phyloP scores from a whole-genome alignment of 2,797 vertebrate species.

The Phrynocephalus forsythii region DNA sequence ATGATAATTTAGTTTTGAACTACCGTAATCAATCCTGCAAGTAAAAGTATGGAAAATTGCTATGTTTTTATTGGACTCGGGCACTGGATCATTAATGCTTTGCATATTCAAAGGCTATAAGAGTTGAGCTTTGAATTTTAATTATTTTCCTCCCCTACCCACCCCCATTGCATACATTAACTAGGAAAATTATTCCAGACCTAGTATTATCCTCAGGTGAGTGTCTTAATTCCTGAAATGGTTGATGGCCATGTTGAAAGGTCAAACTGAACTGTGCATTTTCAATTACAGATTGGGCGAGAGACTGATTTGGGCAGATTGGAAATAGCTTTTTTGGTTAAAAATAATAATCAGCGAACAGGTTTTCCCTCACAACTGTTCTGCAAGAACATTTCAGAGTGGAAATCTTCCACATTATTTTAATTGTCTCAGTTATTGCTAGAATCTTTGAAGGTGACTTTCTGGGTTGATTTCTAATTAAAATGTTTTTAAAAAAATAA shows the following conservation, averaged over 20 bases:
- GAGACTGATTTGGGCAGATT: slow-evolving; percentile 32
- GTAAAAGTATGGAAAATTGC: slow-evolving; percentile 7
- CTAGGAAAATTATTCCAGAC: slow-evolving; percentile 6
- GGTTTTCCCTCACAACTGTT: neutral
- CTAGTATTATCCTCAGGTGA: slow-evolving; percentile 13
- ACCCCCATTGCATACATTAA: neutral
- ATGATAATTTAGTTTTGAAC: slow-evolving; percentile 9
- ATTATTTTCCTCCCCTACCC: neutral
- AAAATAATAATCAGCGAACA: slow-evolving; percentile 25
- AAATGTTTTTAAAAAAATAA: neutral
- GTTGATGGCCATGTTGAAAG: slow-evolving; percentile 13
- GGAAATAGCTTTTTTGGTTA: slow-evolving; percentile 4
- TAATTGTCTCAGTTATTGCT: slow-evolving; percentile 47
- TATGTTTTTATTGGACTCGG: neutral
- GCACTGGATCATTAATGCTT: neutral
- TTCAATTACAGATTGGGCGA: slow-evolving; percentile 54
- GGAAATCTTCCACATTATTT: slow-evolving; percentile 29
- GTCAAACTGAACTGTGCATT: slow-evolving; percentile 40
- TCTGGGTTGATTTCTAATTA: slow-evolving; percentile 46
- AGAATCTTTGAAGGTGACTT: slow-evolving; percentile 47
- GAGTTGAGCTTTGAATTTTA: slow-evolving; percentile 9
- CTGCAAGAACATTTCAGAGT: slow-evolving; percentile 28
- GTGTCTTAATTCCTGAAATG: slow-evolving; percentile 29
- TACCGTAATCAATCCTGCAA: slow-evolving; percentile 10
- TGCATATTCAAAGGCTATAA: neutral